phyloP scores from a whole-genome alignment of 2,113 vertebrate genomes.

The Mus spicilegus region DNA sequence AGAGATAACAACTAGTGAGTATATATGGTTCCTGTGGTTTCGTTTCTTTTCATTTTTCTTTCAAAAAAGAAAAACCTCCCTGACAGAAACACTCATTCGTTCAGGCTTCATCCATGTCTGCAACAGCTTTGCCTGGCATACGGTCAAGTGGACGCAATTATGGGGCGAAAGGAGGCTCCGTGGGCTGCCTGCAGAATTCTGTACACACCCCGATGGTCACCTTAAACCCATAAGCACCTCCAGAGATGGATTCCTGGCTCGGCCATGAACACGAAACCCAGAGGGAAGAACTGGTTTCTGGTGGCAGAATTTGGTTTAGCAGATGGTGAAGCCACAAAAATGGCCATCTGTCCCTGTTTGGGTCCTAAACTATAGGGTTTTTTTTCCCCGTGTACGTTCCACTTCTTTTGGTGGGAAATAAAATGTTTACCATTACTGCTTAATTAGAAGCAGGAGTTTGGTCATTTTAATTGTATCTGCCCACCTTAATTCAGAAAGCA shows the following conservation, averaged over 20 bases:
- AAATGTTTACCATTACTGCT: neutral
- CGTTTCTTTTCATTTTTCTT: neutral
- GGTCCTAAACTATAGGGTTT: neutral
- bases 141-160: slow-evolving; percentile 72
- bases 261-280: slow-evolving; percentile 65
- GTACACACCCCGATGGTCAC: slow-evolving; percentile 70
- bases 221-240: slow-evolving; percentile 65
- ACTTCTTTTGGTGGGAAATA: neutral
- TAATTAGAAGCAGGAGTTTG: neutral
- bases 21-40: slow-evolving; percentile 43
- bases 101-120: slow-evolving; percentile 30
- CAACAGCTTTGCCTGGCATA: neutral
- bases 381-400: slow-evolving; percentile 20
- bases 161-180: slow-evolving; percentile 6
- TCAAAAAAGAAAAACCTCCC: slow-evolving; percentile 67
- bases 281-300: slow-evolving; percentile 38
- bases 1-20: slow-evolving; percentile 87
- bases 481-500: slow-evolving; percentile 13
- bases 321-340: slow-evolving; percentile 63
- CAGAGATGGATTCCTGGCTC: slow-evolving; percentile 55
- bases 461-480: neutral
- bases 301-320: neutral
- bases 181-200: neutral
- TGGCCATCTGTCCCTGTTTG: neutral
- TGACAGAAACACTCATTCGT: slow-evolving; percentile 75